These are phyloP conservation scores for Ptychodera flava DNA, from an alignment of 35 echinoderm and acorn worm species.

Conservation along the genomic window DNA sequence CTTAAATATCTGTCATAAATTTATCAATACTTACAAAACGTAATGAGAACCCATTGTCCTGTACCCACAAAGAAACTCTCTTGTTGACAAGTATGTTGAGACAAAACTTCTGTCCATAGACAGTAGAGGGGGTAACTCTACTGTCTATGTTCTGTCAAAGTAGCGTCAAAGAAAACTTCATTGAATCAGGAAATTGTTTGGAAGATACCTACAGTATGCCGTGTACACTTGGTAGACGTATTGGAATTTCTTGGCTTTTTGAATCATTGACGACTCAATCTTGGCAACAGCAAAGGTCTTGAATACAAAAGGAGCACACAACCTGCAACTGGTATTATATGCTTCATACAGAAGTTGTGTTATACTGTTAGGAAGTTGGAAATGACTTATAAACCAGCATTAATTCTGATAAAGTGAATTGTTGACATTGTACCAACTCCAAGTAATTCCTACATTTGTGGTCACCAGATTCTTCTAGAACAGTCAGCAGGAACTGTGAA, in stretches of 20 bases:
- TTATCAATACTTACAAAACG: neutral
- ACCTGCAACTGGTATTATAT: neutral
- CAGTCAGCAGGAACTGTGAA: slow-evolving; percentile 80
- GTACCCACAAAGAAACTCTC: no score
- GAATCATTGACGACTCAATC: no score
- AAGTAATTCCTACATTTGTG: neutral
- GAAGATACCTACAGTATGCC: no score
- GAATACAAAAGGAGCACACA: neutral
- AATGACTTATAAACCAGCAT: no score
- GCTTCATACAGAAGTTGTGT: neutral
- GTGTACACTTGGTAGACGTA: no score
- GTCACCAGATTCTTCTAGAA: slow-evolving; percentile 61
- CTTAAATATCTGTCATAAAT: neutral
- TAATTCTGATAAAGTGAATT: no score
- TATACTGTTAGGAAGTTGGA: neutral
- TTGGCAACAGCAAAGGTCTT: neutral
- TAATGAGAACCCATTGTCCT: neutral
- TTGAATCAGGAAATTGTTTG: no score
- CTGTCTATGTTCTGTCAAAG: neutral
- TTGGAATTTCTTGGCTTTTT: no score
- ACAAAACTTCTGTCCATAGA: neutral
- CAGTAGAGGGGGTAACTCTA: neutral
- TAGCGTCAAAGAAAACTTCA: no score
- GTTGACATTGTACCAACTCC: neutral
- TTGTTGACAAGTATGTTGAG: neutral